Conservation (phyloP, 92 coral and sea anemone species). For the Paramuricea clavata region DNA sequence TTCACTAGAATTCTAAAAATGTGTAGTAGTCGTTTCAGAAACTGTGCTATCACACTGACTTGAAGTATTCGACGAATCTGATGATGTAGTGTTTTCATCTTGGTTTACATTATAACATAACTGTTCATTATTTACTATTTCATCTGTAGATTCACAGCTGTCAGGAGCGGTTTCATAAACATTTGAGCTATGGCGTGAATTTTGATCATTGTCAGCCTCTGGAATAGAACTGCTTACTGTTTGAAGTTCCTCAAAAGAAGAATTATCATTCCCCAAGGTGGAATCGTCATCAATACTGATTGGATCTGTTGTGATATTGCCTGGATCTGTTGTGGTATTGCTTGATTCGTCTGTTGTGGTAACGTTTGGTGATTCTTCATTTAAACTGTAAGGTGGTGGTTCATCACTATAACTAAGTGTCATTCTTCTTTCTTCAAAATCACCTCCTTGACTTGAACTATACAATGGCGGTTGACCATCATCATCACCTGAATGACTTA, state of each 20-base stretch:
- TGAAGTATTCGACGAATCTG: not conserved
- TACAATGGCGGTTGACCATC: not conserved
- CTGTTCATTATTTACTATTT: not conserved
- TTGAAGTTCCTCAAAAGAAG: not conserved
- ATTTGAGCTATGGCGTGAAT: not conserved
- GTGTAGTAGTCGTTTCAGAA: not conserved
- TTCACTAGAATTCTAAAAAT: not conserved
- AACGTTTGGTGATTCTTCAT: not conserved
- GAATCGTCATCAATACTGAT: not conserved
- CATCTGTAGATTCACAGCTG: not conserved
- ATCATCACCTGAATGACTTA: not conserved
- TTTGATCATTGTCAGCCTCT: slow-evolving; percentile 1
- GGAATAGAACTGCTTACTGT: not conserved
- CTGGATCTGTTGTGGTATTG: not conserved
- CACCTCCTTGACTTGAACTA: not conserved
- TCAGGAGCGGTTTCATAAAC: not conserved
- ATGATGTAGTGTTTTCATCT: not conserved
- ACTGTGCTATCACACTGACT: not conserved
- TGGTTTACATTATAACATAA: not conserved
- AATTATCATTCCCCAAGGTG: not conserved
- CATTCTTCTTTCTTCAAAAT: not conserved
- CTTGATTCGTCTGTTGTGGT: not conserved
- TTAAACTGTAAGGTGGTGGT: not conserved
- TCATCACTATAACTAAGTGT: not conserved
- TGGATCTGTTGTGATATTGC: not conserved